phyloP scores from a whole-genome alignment of 2,113 vertebrate species.

The Tauraco erythrolophus region DNA sequence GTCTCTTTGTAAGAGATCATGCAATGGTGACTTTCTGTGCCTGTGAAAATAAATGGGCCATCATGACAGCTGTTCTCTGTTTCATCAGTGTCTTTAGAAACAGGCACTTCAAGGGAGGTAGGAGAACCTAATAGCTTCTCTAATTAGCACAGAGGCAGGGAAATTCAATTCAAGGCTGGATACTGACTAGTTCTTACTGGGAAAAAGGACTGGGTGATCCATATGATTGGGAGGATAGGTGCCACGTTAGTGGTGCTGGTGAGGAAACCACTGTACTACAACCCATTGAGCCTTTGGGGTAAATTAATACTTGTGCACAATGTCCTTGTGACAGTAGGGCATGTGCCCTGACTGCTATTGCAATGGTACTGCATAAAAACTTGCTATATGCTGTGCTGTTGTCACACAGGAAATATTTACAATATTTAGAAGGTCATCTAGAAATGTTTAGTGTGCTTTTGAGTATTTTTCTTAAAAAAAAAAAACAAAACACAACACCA shows the following conservation, averaged over 20 bases:
- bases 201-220: neutral
- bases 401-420: neutral
- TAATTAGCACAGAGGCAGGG: fast-evolving
- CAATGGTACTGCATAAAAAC: neutral
- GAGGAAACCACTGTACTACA: neutral
- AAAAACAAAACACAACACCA: neutral
- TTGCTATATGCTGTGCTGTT: neutral
- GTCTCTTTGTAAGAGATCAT: neutral
- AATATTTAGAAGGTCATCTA: neutral
- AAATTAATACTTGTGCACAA: neutral
- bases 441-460: neutral
- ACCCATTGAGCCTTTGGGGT: neutral
- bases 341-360: neutral
- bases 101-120: neutral
- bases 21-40: neutral
- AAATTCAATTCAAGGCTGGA: neutral
- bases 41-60: neutral
- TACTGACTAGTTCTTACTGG: neutral
- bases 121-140: neutral
- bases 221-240: neutral
- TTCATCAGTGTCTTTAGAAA: neutral
- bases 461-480: neutral
- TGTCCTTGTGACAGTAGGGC: neutral
- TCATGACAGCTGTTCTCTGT: neutral
- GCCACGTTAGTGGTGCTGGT: neutral